These are phyloP conservation scores for Encarsia formosa DNA, from an alignment of 2,888 invertebrate genomes.

Conservation along the genomic window DNA sequence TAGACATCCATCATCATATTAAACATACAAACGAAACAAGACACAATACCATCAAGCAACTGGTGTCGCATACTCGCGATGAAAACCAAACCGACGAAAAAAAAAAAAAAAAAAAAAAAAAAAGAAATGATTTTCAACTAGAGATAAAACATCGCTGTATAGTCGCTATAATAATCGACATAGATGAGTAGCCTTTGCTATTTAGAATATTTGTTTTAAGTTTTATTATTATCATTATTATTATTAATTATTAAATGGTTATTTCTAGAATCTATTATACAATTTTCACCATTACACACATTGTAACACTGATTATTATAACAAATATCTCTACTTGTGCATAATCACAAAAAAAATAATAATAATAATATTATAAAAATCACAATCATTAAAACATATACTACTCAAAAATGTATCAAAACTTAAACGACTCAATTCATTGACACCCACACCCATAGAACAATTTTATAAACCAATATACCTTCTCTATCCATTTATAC, in stretches of 20 bases:
- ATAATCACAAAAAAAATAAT: conserved; percentile 50
- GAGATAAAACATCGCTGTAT: conserved; percentile 43
- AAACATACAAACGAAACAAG: not conserved
- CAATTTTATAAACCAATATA: conserved; percentile 35
- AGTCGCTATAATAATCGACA: conserved; percentile 41
- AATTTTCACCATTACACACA: conserved; percentile 48
- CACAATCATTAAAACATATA: conserved; percentile 52
- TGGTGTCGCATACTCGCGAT: conserved; percentile 1
- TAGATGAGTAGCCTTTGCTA: conserved; percentile 41
- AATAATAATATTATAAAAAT: conserved; percentile 49
- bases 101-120: no score
- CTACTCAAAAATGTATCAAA: conserved; percentile 46
- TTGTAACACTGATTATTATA: conserved; percentile 51
- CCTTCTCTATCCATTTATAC: conserved; percentile 24
- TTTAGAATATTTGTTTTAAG: conserved; percentile 48
- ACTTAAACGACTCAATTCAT: conserved; percentile 48
- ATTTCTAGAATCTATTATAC: conserved; percentile 40
- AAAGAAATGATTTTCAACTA: conserved; percentile 23
- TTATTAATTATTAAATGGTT: no score
- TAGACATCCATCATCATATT: not conserved
- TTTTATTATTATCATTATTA: no score
- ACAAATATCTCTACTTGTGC: conserved; percentile 50
- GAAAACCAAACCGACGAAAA: no score
- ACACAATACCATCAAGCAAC: not conserved
- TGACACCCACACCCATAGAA: conserved; percentile 50